Percentiles rank a stretch among this genome's conserved stretches.
phyloP scores from a whole-genome alignment of 2,888 invertebrate species.

The Campaea margaritaria region DNA sequence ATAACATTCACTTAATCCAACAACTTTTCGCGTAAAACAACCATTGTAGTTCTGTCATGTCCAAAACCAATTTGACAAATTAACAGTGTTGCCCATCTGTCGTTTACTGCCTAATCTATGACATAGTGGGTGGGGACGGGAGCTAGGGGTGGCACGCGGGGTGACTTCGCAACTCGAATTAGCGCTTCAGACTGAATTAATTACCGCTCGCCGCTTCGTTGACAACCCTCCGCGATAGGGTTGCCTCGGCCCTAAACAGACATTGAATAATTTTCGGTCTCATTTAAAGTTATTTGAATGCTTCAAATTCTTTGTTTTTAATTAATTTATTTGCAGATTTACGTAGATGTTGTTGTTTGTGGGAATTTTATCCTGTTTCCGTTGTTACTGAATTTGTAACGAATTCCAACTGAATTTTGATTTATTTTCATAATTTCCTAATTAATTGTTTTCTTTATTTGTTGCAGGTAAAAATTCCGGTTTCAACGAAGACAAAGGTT shows the following conservation, averaged over 20 bases:
- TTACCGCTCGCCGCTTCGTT: constrained; percentile 67
- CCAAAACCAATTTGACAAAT: constrained; percentile 26
- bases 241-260: constrained; percentile 39
- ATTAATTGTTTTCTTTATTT: constrained; percentile 30
- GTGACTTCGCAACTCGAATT: constrained; percentile 70
- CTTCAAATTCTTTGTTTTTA: constrained; percentile 27
- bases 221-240: constrained; percentile 59
- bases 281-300: constrained; percentile 31
- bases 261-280: constrained; percentile 38
- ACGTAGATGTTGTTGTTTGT: constrained; percentile 9
- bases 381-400: no score
- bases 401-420: not conserved
- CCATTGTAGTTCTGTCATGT: constrained; percentile 7
- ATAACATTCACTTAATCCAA: constrained; percentile 11
- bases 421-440: constrained; percentile 1
- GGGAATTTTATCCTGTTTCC: not conserved
- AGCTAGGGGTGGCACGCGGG: constrained; percentile 40
- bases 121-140: constrained; percentile 28
- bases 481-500: constrained; percentile 10
- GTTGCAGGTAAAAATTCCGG: constrained; percentile 46
- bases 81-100: constrained; percentile 38
- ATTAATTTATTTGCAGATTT: constrained; percentile 27
- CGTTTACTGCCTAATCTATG: constrained; percentile 46
- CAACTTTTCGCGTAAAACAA: constrained; percentile 19
- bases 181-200: constrained; percentile 78